Conservation (phyloP, 1,140 invertebrate species). For the Ceratitis capitata region DNA sequence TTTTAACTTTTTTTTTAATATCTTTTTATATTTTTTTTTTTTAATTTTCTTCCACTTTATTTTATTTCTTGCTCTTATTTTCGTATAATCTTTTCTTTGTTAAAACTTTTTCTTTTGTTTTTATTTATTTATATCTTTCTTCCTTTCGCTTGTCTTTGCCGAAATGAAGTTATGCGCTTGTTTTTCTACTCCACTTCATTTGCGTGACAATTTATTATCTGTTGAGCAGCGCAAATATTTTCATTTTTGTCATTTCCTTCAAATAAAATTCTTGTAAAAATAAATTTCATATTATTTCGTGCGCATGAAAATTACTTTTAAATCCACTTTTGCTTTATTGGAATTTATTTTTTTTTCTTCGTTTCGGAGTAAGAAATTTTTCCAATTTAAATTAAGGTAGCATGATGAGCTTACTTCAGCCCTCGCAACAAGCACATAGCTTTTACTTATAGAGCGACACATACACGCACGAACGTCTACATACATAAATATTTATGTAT, state of each 20-base stretch:
- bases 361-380: neutral
- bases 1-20: too few species aligned
- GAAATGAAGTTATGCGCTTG: neutral
- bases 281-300: neutral
- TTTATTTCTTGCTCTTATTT: too few species aligned
- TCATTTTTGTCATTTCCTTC: neutral
- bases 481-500: neutral
- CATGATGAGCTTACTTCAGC: neutral
- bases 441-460: neutral
- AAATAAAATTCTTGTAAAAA: neutral
- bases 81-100: too few species aligned
- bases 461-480: neutral
- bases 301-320: slow-evolving; percentile 18
- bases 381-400: neutral
- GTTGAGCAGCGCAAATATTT: neutral
- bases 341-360: neutral
- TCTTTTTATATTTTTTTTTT: too few species aligned
- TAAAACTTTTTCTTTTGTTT: neutral
- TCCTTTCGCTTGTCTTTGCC: neutral
- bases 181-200: slow-evolving; percentile 15
- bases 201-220: slow-evolving; percentile 10
- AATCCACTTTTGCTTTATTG: slow-evolving; percentile 1
- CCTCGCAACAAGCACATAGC: neutral
- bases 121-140: neutral
- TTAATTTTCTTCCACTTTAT: too few species aligned